phyloP scores from a whole-genome alignment of 2,797 vertebrate species.

The Graptemys geographica region DNA sequence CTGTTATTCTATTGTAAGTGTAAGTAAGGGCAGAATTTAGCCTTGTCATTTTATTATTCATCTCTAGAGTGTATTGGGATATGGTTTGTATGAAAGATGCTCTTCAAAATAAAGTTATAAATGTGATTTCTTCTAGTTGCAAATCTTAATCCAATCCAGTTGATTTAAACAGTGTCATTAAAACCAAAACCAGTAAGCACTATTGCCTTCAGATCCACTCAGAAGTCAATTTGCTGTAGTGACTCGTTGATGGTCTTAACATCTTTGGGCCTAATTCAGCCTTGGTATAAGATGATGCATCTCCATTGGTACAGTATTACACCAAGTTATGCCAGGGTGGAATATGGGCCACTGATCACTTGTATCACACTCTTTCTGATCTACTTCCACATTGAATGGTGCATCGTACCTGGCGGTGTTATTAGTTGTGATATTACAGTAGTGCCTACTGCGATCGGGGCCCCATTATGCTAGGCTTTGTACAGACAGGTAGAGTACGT shows the following conservation, averaged over 20 bases:
- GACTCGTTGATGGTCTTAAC: neutral
- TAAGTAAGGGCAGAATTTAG: conserved; percentile 2
- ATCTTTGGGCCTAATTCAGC: conserved; percentile 19
- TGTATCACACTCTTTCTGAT: neutral
- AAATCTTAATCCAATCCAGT: conserved; percentile 46
- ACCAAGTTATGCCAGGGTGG: neutral
- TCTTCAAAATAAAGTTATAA: conserved; percentile 43
- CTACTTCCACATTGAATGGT: neutral
- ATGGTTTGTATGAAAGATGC: neutral
- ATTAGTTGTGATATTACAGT: neutral
- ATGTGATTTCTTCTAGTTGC: conserved; percentile 38
- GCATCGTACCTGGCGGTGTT: neutral
- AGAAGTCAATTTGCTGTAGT: neutral
- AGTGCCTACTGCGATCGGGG: neutral
- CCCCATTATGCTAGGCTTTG: neutral
- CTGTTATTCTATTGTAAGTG: neutral
- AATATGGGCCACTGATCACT: neutral
- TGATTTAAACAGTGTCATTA: conserved; percentile 16
- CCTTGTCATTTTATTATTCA: neutral
- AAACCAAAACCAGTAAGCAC: neutral
- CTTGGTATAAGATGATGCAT: neutral
- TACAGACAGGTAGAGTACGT: neutral
- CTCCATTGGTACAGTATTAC: too few relatives aligned
- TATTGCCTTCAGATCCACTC: neutral
- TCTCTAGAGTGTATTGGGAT: conserved; percentile 1